Evolutionary conservation across 2,888 invertebrate species (phyloP).

Genomic region (Nomada lathburiana): DNA sequence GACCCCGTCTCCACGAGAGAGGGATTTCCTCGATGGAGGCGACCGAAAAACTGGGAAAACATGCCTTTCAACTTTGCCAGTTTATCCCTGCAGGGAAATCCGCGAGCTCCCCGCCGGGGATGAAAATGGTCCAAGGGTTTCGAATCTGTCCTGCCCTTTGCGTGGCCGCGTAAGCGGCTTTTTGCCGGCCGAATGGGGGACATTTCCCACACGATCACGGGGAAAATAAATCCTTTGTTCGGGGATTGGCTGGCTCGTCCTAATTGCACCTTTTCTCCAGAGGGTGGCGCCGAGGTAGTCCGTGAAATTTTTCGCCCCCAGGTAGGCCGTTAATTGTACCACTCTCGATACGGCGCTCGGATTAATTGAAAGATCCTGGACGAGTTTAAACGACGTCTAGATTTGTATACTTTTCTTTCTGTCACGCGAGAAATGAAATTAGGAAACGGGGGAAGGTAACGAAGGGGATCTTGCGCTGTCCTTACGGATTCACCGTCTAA

Average conservation of each 20-base stretch:
- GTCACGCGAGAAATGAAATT: not conserved
- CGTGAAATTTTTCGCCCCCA: slow-evolving; percentile 29
- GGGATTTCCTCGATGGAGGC: slow-evolving; percentile 30
- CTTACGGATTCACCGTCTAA: not conserved
- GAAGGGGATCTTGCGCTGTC: not conserved
- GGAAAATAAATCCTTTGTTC: slow-evolving; percentile 8
- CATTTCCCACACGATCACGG: not conserved
- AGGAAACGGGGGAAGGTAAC: not conserved
- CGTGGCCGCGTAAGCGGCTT: slow-evolving; percentile 38
- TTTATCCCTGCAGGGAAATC: slow-evolving; percentile 41
- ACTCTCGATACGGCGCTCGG: slow-evolving; percentile 20
- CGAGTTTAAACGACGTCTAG: not conserved
- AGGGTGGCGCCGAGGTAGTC: slow-evolving; percentile 21
- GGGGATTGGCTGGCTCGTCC: slow-evolving; percentile 1
- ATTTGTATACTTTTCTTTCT: too few species aligned
- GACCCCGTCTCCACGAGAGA: not conserved
- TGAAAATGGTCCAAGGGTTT: not conserved
- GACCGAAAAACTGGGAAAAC: slow-evolving; percentile 65
- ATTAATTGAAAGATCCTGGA: slow-evolving; percentile 25
- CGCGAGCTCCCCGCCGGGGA: slow-evolving; percentile 55
- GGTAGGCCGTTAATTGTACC: slow-evolving; percentile 46
- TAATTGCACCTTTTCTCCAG: slow-evolving; percentile 1
- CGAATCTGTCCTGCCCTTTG: not conserved
- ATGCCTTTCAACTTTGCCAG: slow-evolving; percentile 57
- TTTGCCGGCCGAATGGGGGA: slow-evolving; percentile 22